Percentiles rank a stretch among this genome's conserved stretches.
Evolutionary conservation across 2,888 invertebrate species (phyloP).

Genomic region (Fragum fragum): DNA sequence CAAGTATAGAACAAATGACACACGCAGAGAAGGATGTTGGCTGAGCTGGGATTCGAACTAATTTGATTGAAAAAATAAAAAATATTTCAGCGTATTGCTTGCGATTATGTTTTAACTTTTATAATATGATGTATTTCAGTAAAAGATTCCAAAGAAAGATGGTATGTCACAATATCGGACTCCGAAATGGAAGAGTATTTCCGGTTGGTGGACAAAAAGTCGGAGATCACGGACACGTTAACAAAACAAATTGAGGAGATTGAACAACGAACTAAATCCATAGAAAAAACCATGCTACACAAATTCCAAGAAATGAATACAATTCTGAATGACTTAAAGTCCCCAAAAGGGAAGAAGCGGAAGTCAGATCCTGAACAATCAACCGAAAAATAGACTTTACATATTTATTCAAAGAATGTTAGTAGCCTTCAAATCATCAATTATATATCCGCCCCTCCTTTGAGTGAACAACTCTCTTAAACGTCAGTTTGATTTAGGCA

Average conservation of each 20-base stretch:
- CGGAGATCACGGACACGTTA: constrained; percentile 14
- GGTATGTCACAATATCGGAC: constrained; percentile 32
- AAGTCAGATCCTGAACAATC: not conserved
- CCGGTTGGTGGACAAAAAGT: not conserved
- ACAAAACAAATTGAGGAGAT: constrained; percentile 19
- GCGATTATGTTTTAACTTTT: no score
- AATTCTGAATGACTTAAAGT: not conserved
- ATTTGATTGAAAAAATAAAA: no score
- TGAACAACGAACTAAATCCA: constrained; percentile 10
- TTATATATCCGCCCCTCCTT: no score
- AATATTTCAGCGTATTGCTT: no score
- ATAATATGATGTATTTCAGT: no score
- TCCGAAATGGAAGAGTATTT: constrained; percentile 18
- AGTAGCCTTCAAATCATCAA: no score
- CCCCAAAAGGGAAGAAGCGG: not conserved
- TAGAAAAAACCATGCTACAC: constrained; percentile 22
- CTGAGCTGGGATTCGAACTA: no score
- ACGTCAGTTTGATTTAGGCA: no score
- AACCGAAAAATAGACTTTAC: not conserved
- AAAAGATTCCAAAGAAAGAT: not conserved
- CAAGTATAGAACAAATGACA: no score
- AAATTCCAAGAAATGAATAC: constrained; percentile 10
- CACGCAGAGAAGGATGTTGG: no score
- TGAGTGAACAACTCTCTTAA: no score
- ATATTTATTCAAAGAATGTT: no score